A percentile compares a stretch with the other conserved stretches of the same genome.
phyloP scores from a whole-genome alignment of 2,888 invertebrate genomes.

The Amorpha juglandis region DNA sequence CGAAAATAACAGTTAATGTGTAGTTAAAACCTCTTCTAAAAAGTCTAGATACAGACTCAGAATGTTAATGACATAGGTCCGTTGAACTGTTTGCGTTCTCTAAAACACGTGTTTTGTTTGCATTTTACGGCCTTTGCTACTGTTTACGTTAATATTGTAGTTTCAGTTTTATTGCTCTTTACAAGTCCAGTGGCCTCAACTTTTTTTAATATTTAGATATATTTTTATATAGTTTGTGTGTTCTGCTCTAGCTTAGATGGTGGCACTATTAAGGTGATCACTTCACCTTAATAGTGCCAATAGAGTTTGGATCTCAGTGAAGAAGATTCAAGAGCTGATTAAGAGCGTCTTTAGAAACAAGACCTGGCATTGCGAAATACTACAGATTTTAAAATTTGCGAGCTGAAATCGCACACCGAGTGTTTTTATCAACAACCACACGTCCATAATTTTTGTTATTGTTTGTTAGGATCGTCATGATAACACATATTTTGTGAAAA shows the following conservation, averaged over 20 bases:
- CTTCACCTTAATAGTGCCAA: no score
- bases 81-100: slow-evolving; percentile 5
- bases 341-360: no score
- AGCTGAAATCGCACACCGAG: no score
- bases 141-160: background rate
- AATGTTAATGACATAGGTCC: slow-evolving; percentile 11
- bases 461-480: no score
- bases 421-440: no score
- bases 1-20: background rate
- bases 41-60: slow-evolving; percentile 3
- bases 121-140: slow-evolving; percentile 4
- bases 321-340: no score
- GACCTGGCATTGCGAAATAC: no score
- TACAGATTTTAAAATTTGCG: no score
- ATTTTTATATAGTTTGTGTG: background rate
- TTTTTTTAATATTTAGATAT: background rate
- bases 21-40: slow-evolving; percentile 1
- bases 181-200: background rate
- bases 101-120: slow-evolving; percentile 3
- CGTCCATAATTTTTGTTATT: no score
- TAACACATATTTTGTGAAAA: no score
- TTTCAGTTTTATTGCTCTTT: background rate
- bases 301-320: no score
- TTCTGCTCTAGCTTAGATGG: background rate
- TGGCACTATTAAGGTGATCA: no score